A percentile compares a stretch with the other conserved stretches of the same genome.
These are phyloP conservation scores for Colletes gigas DNA, from an alignment of 1,140 invertebrate species.

Conservation along the genomic window DNA sequence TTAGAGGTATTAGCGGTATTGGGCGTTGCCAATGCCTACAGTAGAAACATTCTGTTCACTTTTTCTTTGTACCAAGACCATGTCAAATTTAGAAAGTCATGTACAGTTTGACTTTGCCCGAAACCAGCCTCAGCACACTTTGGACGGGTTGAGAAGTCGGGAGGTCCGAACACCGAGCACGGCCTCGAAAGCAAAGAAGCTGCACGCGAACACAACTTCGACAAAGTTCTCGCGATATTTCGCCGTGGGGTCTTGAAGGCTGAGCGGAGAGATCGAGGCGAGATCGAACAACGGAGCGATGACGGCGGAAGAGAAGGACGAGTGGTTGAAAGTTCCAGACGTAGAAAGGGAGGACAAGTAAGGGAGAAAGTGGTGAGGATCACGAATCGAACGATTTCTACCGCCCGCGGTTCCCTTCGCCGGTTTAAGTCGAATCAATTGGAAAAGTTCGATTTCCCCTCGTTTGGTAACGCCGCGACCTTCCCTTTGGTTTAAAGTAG, in stretches of 20 bases:
- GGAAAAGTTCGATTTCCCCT: constrained; percentile 70
- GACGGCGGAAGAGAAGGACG: not conserved
- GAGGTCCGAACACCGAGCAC: constrained; percentile 5
- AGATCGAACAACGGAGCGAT: not conserved
- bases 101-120: no score
- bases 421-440: constrained; percentile 70
- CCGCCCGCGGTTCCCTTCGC: constrained; percentile 36
- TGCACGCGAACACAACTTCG: not conserved
- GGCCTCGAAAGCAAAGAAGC: constrained; percentile 6
- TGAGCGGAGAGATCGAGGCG: constrained; percentile 16
- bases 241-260: constrained; percentile 16
- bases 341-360: not conserved
- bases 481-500: constrained; percentile 63
- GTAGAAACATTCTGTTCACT: no score
- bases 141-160: constrained; percentile 33
- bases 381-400: constrained; percentile 47
- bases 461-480: constrained; percentile 58
- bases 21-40: no score
- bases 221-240: constrained; percentile 57
- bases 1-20: no score
- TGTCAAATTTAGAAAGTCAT: not conserved
- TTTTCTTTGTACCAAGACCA: no score
- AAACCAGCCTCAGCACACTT: not conserved
- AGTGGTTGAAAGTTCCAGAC: not conserved
- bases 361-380: not conserved